Evolutionary conservation across 2,888 invertebrate species (phyloP), one percentile per base, ranked within the genome.

Genomic region (Yponomeuta malinellus): DNA sequence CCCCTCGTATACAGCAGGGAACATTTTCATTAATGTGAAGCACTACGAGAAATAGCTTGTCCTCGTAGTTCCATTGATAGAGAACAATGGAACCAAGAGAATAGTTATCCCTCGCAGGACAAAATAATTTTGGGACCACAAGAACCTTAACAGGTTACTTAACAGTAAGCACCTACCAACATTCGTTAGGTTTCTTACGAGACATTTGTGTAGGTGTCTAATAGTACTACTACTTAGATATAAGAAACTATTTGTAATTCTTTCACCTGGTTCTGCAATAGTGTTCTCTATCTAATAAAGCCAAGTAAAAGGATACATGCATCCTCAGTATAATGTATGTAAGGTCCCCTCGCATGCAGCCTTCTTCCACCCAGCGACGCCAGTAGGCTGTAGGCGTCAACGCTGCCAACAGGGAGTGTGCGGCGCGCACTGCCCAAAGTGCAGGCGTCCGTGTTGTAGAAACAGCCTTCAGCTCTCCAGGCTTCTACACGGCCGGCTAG

Each of bases 361-460:
- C 94, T 94, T 79, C 97, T 96, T n/a, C 98, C 98, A 78, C 96
- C 97, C 92, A 98, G 95, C 10, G 98, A 98, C 0, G 97, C 97
- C 82, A 98, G 95, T 77, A 98, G 88, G 0, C 97, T 96, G 88
- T 98, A 99, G 72, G 97, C 96, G 86, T 98, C 92, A 1, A 84
- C 79, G 64, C 96, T 95, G 76, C 96, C 96, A 59, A 95, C 94
- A 77, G 97, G 96, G 71, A 97, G 93, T 77, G 94, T 96, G 88
- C 98, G 94, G 75, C 99, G 93, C 0, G 98, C 96, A 43, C 97
- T 97, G 52, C 99, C 98, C 29, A 94, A 94, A 86, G 98, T 97
- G 71, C 94, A 94, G 0, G 95, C 93, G 87, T 99, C 99, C 23
- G 97, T 94, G 92, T 99, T 99, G 91, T 97, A 99, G 93, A 98